phyloP scores from a whole-genome alignment of 2,113 vertebrate genomes.

The Ictalurus punctatus region DNA sequence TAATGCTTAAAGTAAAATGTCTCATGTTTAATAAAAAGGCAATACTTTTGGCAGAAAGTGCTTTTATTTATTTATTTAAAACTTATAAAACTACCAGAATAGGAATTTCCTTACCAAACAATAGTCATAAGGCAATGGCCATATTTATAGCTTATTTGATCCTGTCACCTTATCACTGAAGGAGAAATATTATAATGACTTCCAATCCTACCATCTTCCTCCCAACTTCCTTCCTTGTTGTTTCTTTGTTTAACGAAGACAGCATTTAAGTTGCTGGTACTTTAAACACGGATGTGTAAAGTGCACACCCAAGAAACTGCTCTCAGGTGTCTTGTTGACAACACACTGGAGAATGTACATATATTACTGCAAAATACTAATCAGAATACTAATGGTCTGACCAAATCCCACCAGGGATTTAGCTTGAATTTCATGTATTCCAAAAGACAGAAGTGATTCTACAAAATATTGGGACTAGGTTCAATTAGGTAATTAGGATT shows the following conservation, averaged over 20 bases:
- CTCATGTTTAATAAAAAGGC: background rate
- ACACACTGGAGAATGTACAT: background rate
- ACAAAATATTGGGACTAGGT: background rate
- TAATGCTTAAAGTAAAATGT: background rate
- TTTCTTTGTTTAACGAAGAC: background rate
- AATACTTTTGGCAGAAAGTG: background rate
- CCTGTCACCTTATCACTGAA: background rate
- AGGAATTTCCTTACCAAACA: too few relatives aligned
- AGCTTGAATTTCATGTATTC: background rate
- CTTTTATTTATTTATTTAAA: background rate
- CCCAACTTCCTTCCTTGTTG: background rate
- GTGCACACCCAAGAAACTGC: background rate
- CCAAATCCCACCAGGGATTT: background rate
- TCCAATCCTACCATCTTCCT: background rate
- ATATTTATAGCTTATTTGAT: background rate
- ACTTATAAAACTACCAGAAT: background rate
- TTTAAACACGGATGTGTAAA: background rate
- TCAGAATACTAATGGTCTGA: background rate
- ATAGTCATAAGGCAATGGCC: too few relatives aligned
- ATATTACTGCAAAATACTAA: background rate
- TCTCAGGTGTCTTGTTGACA: background rate
- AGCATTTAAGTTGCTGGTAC: background rate
- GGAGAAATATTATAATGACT: background rate
- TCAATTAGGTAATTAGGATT: background rate
- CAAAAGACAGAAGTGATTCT: background rate